A percentile compares a stretch with the other conserved stretches of the same genome.
phyloP scores from a whole-genome alignment of 2,113 vertebrate genomes.

The Dolichallabes microphthalmus region DNA sequence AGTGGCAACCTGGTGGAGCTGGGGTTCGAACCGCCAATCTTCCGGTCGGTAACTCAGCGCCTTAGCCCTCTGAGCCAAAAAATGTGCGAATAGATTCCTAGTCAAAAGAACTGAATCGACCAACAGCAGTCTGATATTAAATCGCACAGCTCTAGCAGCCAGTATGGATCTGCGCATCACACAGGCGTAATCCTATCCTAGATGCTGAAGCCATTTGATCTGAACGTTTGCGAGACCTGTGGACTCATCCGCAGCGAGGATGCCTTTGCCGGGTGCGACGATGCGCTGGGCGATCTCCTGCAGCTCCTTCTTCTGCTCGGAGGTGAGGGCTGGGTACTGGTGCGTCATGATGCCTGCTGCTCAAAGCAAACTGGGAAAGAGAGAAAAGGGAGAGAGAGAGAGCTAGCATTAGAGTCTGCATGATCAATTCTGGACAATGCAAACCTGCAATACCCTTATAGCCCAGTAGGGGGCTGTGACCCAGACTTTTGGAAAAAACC shows the following conservation, averaged over 20 bases:
- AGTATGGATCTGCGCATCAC: background rate
- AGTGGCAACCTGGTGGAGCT: no score
- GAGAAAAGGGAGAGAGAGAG: background rate
- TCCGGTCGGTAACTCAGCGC: no score
- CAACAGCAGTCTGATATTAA: no score
- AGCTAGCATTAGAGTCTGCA: background rate
- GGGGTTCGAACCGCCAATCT: no score
- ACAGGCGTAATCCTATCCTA: background rate
- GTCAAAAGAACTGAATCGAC: no score
- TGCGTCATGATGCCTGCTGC: constrained; percentile 83
- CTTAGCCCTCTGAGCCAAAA: no score
- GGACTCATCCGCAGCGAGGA: constrained; percentile 95
- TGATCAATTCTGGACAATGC: no score
- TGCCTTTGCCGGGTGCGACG: constrained; percentile 91
- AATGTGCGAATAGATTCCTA: no score
- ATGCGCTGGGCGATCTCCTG: constrained; percentile 87
- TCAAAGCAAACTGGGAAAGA: constrained; percentile 36
- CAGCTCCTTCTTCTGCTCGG: constrained; percentile 95
- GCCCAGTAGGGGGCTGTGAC: no score
- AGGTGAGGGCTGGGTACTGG: constrained; percentile 85
- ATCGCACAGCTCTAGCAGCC: background rate
- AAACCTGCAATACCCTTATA: no score
- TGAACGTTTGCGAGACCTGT: constrained; percentile 74
- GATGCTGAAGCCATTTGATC: constrained; percentile 31
- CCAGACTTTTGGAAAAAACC: no score